Percentiles rank a stretch among this genome's conserved stretches.
These are phyloP conservation scores for Homarus americanus DNA, from an alignment of 1,140 invertebrate genomes.

Conservation along the genomic window DNA sequence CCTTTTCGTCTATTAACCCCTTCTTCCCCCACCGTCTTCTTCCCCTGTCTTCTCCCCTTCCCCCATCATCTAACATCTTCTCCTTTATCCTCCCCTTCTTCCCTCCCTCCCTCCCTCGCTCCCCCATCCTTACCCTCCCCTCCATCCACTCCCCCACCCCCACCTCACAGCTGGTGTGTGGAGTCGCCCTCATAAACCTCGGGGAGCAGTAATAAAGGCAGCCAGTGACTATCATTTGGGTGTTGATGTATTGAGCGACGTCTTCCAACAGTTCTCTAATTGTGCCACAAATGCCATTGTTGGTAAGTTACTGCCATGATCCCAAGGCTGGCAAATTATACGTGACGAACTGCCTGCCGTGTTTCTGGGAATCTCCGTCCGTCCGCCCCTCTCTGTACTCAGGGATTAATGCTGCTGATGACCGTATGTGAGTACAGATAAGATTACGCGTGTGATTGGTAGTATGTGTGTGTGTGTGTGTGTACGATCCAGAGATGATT, in stretches of 20 bases:
- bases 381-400: too few relatives aligned
- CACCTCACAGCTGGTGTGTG: background rate
- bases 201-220: constrained; percentile 14
- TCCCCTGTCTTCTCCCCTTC: too few relatives aligned
- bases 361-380: background rate
- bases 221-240: constrained; percentile 36
- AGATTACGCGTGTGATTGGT: background rate
- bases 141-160: background rate
- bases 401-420: background rate
- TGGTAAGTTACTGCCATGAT: constrained; percentile 1
- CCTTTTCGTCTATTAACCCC: too few relatives aligned
- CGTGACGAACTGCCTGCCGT: background rate
- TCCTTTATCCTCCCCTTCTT: background rate
- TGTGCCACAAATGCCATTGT: constrained; percentile 36
- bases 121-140: background rate
- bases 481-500: too few relatives aligned
- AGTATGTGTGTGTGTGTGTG: too few relatives aligned
- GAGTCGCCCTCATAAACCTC: constrained; percentile 3
- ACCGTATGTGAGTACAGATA: background rate
- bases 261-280: constrained; percentile 24
- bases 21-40: too few relatives aligned
- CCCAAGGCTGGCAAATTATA: constrained; percentile 20
- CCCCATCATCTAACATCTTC: too few relatives aligned
- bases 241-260: constrained; percentile 35
- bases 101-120: background rate